Evolutionary conservation across 30 jellyfish, hydroid and myxozoan species (phyloP), one percentile per base, ranked within the genome.

Genomic region (Clytia hemisphaerica): DNA sequence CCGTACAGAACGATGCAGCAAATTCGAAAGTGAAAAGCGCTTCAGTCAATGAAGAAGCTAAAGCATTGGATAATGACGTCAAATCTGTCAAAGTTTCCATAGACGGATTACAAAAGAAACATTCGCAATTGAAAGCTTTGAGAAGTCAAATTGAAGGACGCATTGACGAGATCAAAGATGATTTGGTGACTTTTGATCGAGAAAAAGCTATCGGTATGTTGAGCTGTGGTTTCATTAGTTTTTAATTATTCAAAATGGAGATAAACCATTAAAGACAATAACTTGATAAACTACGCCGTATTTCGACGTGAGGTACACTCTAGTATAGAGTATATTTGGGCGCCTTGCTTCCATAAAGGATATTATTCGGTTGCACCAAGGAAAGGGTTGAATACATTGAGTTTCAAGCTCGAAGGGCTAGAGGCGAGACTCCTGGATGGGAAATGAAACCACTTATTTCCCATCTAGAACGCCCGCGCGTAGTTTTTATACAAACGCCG

Each of bases 1-100:
- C n/a, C 37, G 95, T 83, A 49, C 61, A 70, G 77, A 61, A 50
- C 12, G 55, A 60, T 53, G 80, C 95, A 7, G 88, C 29, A 10
- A 57, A 32, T 10, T 54, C 71, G 15, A 37, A 40, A 36, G 36
- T 61, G 21, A 68, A 49, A 5, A 60, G 77, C 48, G 65, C 67
- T 12, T 45, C 37, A 7, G 18, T 76, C 51, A 72, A 70, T 32
- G 45, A 44, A 4, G 78, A 50, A n/a, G 65, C 93, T 18, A 57
- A 45, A 5, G 73, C 45, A 19, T 70, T 84, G 57, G 44, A 35
- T 4, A 30, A 64, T 40, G 80, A 84, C 26, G 95, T 71, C 7
- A 48, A 70, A 7, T 25, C 58, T 30, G 16, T 84, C 68, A 65
- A 84, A 66, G 71, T 76, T 37, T 83, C 95, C 3, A 45, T 64